Percentiles rank a stretch among this genome's conserved stretches.
These are phyloP conservation scores for Scopus umbretta DNA, from an alignment of 2,113 vertebrate species.

Conservation along the genomic window DNA sequence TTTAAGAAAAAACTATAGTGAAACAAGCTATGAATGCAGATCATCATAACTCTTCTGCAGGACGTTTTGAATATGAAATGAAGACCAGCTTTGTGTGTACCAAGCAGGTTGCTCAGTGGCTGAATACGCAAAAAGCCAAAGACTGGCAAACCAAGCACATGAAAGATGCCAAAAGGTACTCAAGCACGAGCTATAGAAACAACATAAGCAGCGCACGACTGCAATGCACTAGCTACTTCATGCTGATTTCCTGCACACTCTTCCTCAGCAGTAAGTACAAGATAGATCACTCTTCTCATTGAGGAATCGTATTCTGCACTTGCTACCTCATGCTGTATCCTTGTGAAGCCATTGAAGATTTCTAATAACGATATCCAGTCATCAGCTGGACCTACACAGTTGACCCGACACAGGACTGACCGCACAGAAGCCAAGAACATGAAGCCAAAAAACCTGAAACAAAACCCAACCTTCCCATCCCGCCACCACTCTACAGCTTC, in stretches of 20 bases:
- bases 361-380: background rate
- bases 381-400: background rate
- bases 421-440: background rate
- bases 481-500: background rate
- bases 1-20: background rate
- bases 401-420: background rate
- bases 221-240: background rate
- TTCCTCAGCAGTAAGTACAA: background rate
- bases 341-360: background rate
- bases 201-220: background rate
- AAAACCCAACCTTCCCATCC: background rate
- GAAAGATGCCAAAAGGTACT: background rate
- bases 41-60: background rate
- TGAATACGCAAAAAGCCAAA: background rate
- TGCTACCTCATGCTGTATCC: background rate
- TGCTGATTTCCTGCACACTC: background rate
- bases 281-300: accelerated
- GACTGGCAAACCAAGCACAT: background rate
- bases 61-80: background rate
- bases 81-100: background rate
- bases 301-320: background rate
- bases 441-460: background rate
- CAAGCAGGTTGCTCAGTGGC: background rate
- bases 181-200: background rate
- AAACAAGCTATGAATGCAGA: background rate